Conservation (phyloP, 2,888 invertebrate genomes). For the Macrophya annulata region DNA sequence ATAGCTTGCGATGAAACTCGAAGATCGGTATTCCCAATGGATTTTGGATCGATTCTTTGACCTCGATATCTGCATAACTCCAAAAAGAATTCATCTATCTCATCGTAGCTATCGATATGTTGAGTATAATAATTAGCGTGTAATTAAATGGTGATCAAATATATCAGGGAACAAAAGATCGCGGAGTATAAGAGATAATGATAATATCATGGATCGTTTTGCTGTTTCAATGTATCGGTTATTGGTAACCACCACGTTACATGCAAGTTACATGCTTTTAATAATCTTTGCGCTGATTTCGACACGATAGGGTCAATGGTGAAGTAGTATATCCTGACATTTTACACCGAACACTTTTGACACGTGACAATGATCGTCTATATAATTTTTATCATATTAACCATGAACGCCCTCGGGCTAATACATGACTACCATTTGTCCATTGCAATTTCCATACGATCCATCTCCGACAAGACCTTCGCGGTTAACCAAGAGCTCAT, state of each 20-base stretch:
- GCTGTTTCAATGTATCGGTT: background rate
- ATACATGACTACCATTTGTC: conserved; percentile 41
- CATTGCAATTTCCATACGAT: conserved; percentile 40
- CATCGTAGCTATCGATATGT: background rate
- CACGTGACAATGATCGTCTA: conserved; percentile 36
- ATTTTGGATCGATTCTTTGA: background rate
- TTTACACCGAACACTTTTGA: conserved; percentile 13
- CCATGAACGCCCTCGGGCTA: conserved; percentile 29
- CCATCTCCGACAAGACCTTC: conserved; percentile 26
- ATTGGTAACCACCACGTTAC: background rate
- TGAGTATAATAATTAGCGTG: background rate
- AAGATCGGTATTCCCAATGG: background rate
- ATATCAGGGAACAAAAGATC: background rate
- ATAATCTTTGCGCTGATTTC: conserved; percentile 31
- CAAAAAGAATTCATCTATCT: background rate
- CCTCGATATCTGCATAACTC: background rate
- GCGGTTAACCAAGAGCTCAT: conserved; percentile 4
- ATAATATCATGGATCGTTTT: background rate
- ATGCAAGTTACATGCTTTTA: background rate
- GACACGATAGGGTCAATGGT: conserved; percentile 15
- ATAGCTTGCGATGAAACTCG: background rate
- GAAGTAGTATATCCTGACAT: conserved; percentile 33
- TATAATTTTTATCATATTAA: background rate
- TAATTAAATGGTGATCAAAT: background rate
- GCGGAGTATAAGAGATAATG: background rate